Conservation (phyloP, 2,888 invertebrate genomes). For the Morpho deidamia region DNA sequence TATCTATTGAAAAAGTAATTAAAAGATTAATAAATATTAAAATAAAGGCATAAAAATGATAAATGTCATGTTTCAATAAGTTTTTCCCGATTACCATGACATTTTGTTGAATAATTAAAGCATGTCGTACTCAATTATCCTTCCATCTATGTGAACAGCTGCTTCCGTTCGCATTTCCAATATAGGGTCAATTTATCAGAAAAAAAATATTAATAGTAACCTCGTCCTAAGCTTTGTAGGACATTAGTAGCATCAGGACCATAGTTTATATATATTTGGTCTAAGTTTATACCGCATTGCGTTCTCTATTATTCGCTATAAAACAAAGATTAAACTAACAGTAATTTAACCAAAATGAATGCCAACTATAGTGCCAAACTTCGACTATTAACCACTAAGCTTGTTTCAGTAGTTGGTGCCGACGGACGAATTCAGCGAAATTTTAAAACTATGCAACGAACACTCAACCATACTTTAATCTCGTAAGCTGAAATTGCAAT, state of each 20-base stretch:
- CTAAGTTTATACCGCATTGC: slow-evolving; percentile 37
- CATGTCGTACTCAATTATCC: not conserved
- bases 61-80: not conserved
- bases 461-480: slow-evolving; percentile 13
- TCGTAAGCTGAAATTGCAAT: not conserved
- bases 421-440: slow-evolving; percentile 16
- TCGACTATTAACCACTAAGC: slow-evolving; percentile 48
- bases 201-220: too few relatives aligned
- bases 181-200: slow-evolving; percentile 37
- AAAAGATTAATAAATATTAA: not conserved
- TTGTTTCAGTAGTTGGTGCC: slow-evolving; percentile 22
- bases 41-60: not conserved
- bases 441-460: slow-evolving; percentile 9
- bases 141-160: slow-evolving; percentile 5
- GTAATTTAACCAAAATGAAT: slow-evolving; percentile 47
- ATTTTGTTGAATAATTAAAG: slow-evolving; percentile 3
- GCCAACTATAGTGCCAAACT: slow-evolving; percentile 53
- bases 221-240: too few relatives aligned
- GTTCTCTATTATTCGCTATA: slow-evolving; percentile 42
- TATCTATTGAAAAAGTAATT: too few relatives aligned
- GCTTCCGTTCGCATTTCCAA: slow-evolving; percentile 19
- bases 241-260: too few relatives aligned
- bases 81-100: slow-evolving; percentile 8
- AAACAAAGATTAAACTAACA: slow-evolving; percentile 44
- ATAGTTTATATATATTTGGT: slow-evolving; percentile 21